Base-by-base conservation (phyloP, 2,797 vertebrate genomes). In the Simalia tracyae region DNA sequence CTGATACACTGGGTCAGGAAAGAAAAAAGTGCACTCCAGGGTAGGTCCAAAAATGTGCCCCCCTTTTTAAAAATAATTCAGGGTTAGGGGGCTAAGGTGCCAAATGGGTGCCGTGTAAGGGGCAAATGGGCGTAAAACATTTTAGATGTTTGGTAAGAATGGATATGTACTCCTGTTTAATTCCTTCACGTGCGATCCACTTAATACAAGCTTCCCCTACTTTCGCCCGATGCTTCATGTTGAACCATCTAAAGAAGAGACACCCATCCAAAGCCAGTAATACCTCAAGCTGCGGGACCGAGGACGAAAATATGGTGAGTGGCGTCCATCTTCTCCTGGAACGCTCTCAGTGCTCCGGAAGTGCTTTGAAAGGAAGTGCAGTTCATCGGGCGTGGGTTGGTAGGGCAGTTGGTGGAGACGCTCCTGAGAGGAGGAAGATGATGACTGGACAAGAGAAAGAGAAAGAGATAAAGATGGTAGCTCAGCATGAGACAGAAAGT, bases 351-450 rank as follows among this genome's bases (percentile, higher is more conserved):
- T 98, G 96, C 99, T 99, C 94, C 99, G 98, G 97, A 99, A 99
- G 96, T 99, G 99, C 97, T 98, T 99, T 96, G 99, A 99, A 94
- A 99, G 98, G 97, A 99, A 99, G 97, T 98, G 98, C 90, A 99
- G 98, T 97, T 99, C 99, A 36, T 99, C 99, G 24, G 98, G 98
- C 0, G 99, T 99, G 59, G 99, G 99, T 95, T 99, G 99, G 98
- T 98, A 99, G 84, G 99, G 99, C 97, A 99, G 98, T 97, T 99
- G 99, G 97, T 99, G 99, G 92, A 99, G 98, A 17, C 98, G 98
- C 96, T 99, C 99, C 97, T 99, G 98, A 91, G 99, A 99, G 96
- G 99, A 99, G 0, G 99, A 99, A 81, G 99, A 99, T 0, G 99
- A 99, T 98, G 99, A 97, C 89, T 90, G 0, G 42, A 61, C 86